These are phyloP conservation scores for Ardeotis arabs DNA, from an alignment of 2,113 vertebrate genomes.

Conservation along the genomic window DNA sequence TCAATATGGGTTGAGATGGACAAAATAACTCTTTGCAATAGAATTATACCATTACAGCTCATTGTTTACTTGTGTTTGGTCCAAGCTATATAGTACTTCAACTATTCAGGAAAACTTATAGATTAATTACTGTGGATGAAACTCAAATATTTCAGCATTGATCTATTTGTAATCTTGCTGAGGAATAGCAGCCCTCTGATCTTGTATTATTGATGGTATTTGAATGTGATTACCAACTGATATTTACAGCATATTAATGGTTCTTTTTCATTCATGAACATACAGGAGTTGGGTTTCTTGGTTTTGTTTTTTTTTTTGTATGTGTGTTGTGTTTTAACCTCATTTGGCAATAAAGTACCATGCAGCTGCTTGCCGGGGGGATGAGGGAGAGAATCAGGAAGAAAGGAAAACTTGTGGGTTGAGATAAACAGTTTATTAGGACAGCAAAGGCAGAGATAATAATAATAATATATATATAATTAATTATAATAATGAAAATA, in stretches of 20 bases:
- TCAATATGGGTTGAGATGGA: not conserved
- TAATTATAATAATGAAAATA: too few relatives aligned
- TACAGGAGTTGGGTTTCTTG: not conserved
- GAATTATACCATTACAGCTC: not conserved
- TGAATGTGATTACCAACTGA: not conserved
- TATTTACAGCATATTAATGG: not conserved
- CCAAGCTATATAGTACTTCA: not conserved
- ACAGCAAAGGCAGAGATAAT: too few relatives aligned
- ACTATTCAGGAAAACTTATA: not conserved
- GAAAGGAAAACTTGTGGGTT: too few relatives aligned
- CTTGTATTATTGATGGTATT: not conserved
- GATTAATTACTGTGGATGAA: not conserved
- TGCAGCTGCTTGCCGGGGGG: too few relatives aligned
- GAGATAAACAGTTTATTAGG: too few relatives aligned
- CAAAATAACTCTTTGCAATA: not conserved
- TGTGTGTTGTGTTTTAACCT: too few relatives aligned
- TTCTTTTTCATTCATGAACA: not conserved
- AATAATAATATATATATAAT: too few relatives aligned
- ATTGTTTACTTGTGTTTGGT: not conserved
- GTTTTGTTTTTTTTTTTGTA: accelerated
- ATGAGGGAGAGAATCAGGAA: too few relatives aligned
- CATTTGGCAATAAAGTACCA: too few relatives aligned
- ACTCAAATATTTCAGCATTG: not conserved
- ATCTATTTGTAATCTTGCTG: not conserved
- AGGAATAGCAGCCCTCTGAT: not conserved